These are phyloP conservation scores for Dasysyrphus tricinctus DNA, from an alignment of 2,888 invertebrate species.

Conservation along the genomic window DNA sequence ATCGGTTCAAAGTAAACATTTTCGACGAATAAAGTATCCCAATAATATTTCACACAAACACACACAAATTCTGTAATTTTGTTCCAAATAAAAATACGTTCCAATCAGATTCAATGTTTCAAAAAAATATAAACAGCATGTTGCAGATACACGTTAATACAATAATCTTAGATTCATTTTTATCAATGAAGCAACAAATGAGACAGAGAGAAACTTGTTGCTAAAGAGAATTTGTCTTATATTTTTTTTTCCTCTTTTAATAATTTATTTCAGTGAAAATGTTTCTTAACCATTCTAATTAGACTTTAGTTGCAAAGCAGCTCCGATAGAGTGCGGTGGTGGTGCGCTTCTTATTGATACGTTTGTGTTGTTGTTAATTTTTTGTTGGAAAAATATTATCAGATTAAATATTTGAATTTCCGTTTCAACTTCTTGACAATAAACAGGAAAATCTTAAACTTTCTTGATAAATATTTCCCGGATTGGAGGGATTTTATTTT, in stretches of 20 bases:
- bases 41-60: background rate
- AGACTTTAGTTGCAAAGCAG: conserved; percentile 59
- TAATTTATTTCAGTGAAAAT: background rate
- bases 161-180: conserved; percentile 10
- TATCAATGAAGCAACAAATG: background rate
- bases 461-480: background rate
- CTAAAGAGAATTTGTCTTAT: background rate
- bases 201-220: conserved; percentile 17
- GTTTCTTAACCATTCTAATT: conserved; percentile 9
- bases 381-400: background rate
- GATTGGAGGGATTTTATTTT: background rate
- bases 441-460: background rate
- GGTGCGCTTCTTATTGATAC: background rate
- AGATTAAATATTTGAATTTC: background rate
- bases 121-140: background rate
- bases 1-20: conserved; percentile 9
- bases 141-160: background rate
- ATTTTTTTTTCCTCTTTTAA: background rate
- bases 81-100: conserved; percentile 20
- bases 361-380: background rate
- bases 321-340: conserved; percentile 41
- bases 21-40: conserved; percentile 22
- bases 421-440: background rate
- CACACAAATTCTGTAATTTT: background rate
- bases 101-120: conserved; percentile 39